Conservation (phyloP, 2,113 vertebrate species). For the Albula goreensis region DNA sequence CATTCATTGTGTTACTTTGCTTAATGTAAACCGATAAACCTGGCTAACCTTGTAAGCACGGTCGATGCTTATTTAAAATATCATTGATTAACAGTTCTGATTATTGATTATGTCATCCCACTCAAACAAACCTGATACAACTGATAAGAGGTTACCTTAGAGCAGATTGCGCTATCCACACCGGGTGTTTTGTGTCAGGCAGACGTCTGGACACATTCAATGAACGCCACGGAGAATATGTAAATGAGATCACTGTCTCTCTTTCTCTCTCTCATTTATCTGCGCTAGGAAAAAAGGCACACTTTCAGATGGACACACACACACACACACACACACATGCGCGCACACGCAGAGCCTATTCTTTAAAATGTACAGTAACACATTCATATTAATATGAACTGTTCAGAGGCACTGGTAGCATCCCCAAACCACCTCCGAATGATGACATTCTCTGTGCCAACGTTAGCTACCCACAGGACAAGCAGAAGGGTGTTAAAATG, state of each 20-base stretch:
- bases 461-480: conserved; percentile 24
- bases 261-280: background rate
- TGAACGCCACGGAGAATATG: conserved; percentile 28
- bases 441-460: conserved; percentile 36
- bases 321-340: background rate
- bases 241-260: background rate
- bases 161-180: conserved; percentile 55
- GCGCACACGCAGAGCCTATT: background rate
- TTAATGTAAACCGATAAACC: conserved; percentile 77
- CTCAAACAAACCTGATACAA: conserved; percentile 70
- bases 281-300: conserved; percentile 22
- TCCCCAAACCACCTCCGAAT: conserved; percentile 15
- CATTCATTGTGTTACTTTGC: conserved; percentile 72
- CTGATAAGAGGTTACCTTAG: conserved; percentile 67
- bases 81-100: conserved; percentile 80
- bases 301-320: background rate
- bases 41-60: conserved; percentile 73
- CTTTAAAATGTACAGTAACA: background rate
- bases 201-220: conserved; percentile 31
- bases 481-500: conserved; percentile 19
- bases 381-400: conserved; percentile 44
- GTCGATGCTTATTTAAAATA: conserved; percentile 79
- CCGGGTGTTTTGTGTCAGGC: conserved; percentile 22
- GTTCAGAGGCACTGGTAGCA: conserved; percentile 28
- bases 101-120: conserved; percentile 76